Conservation (phyloP, 1,140 invertebrate genomes). For the Carcinoscorpius rotundicauda region DNA sequence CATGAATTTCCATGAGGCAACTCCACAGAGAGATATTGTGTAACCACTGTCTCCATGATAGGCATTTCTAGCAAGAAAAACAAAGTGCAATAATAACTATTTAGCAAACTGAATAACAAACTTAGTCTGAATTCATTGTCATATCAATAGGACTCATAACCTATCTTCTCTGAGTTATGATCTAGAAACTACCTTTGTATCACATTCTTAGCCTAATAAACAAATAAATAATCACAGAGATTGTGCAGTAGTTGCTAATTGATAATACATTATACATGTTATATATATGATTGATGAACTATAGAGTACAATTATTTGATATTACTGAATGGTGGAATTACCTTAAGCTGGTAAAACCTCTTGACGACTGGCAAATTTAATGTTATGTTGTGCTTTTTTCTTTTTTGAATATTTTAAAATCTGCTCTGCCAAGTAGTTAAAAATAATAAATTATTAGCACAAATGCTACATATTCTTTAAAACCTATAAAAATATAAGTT, state of each 20-base stretch:
- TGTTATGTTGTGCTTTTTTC: too few relatives aligned
- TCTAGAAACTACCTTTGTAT: background rate
- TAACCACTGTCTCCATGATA: conserved; percentile 83
- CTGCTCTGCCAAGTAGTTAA: too few relatives aligned
- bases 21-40: conserved; percentile 67
- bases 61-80: conserved; percentile 46
- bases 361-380: too few relatives aligned
- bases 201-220: background rate
- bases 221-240: background rate
- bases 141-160: background rate
- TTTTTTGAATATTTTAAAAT: too few relatives aligned
- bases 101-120: background rate
- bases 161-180: background rate
- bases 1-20: conserved; percentile 63
- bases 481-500: too few relatives aligned
- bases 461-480: too few relatives aligned
- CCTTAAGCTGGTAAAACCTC: too few relatives aligned
- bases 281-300: too few relatives aligned
- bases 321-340: too few relatives aligned
- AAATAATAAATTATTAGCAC: too few relatives aligned
- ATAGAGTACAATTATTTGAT: too few relatives aligned
- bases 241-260: background rate
- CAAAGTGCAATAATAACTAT: conserved; percentile 1
- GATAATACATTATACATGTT: too few relatives aligned
- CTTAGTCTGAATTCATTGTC: background rate